A percentile compares a stretch with the other conserved stretches of the same genome.
These are phyloP conservation scores for Antheraea pernyi DNA, from an alignment of 1,140 invertebrate species.

Conservation along the genomic window DNA sequence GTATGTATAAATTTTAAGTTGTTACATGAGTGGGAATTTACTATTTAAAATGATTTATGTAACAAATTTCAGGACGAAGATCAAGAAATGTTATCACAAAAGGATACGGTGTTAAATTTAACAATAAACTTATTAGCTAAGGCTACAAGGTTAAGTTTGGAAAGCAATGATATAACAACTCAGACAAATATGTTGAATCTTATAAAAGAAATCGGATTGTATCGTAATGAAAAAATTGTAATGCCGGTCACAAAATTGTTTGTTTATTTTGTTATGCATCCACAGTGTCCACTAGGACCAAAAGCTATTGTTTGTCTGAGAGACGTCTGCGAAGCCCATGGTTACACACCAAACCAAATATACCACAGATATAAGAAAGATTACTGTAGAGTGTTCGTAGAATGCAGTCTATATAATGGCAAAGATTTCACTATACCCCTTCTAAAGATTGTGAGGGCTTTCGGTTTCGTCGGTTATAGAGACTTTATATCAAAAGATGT, in stretches of 20 bases:
- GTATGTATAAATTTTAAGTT: conserved; percentile 42
- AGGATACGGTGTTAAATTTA: conserved; percentile 74
- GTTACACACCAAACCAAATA: conserved; percentile 80
- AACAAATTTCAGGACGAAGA: conserved; percentile 34
- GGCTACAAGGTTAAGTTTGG: conserved; percentile 74
- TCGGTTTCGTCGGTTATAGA: conserved; percentile 80
- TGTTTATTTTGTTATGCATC: conserved; percentile 83
- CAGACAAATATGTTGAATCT: conserved; percentile 79
- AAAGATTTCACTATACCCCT: conserved; percentile 75
- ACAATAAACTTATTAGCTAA: conserved; percentile 77
- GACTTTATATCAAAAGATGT: conserved; percentile 82
- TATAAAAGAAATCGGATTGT: conserved; percentile 77
- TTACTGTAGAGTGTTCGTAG: conserved; percentile 81
- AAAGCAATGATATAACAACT: conserved; percentile 73
- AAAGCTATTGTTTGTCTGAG: conserved; percentile 81
- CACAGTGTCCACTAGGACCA: conserved; percentile 81
- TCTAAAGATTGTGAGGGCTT: conserved; percentile 77
- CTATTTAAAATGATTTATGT: conserved; percentile 38
- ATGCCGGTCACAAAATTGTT: conserved; percentile 81
- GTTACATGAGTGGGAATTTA: conserved; percentile 14
- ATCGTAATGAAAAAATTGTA: conserved; percentile 70
- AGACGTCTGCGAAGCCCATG: conserved; percentile 80
- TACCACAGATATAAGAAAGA: conserved; percentile 85
- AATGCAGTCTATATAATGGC: conserved; percentile 78
- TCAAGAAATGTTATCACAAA: conserved; percentile 48